Evolutionary conservation across 1,140 invertebrate genomes (phyloP).

Genomic region (Akabosia matsudoensis): DNA sequence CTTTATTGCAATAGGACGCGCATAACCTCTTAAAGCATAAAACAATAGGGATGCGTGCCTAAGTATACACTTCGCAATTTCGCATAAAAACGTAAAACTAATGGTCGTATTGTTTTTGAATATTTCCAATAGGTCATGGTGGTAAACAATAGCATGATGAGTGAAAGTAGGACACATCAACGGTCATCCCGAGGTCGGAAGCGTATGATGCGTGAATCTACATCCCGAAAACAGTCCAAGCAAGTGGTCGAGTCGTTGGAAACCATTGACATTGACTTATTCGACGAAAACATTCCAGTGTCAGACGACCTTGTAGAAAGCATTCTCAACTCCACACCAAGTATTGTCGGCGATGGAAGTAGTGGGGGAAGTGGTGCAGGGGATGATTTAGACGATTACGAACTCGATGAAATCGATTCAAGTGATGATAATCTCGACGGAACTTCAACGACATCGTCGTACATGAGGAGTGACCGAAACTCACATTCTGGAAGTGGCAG

Average conservation of each 20-base stretch:
- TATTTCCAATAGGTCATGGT: slow-evolving; percentile 40
- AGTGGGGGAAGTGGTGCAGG: slow-evolving; percentile 18
- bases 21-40: too few relatives aligned
- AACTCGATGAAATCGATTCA: slow-evolving; percentile 40
- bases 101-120: not conserved
- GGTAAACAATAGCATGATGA: slow-evolving; percentile 38
- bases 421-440: slow-evolving; percentile 42
- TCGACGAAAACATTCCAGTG: slow-evolving; percentile 46
- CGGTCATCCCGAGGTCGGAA: slow-evolving; percentile 39
- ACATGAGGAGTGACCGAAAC: slow-evolving; percentile 32
- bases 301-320: slow-evolving; percentile 4
- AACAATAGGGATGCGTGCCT: too few relatives aligned
- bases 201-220: slow-evolving; percentile 32
- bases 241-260: slow-evolving; percentile 32
- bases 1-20: too few relatives aligned
- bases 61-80: too few relatives aligned
- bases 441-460: slow-evolving; percentile 44
- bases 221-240: slow-evolving; percentile 22
- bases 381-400: slow-evolving; percentile 30
- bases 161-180: slow-evolving; percentile 40
- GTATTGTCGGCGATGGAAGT: slow-evolving; percentile 3
- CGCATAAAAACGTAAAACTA: too few relatives aligned
- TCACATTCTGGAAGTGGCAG: slow-evolving; percentile 10
- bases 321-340: slow-evolving; percentile 1
- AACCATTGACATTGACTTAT: slow-evolving; percentile 38